Evolutionary conservation across 2,113 vertebrate genomes (phyloP), one percentile per base, ranked within the genome.

Genomic region (Rafetus swinhoei): DNA sequence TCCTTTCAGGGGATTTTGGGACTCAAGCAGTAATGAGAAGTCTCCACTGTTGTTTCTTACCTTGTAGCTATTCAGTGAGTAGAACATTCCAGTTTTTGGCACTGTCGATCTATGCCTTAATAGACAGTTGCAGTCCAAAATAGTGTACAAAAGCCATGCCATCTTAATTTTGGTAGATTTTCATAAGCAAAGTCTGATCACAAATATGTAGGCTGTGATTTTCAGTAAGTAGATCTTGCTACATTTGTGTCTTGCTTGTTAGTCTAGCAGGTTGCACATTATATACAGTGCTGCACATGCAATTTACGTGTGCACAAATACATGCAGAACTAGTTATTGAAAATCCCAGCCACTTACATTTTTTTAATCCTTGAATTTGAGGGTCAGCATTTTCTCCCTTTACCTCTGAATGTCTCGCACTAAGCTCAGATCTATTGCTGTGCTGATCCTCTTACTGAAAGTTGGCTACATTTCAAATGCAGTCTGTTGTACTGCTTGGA

Each of bases 361-460:
- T 81, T 24, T 82, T 91, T 86, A 59, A 82, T 59, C 27, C 55
- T 91, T 65, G 60, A 62, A 59, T 55, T 55, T 82, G 53, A 82
- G 11, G 54, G 3, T 82, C 69, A 81, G 21, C 3, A 8, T 82
- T 45, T 62, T 7, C 82, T 21, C 21, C 13, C 60, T 90, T 79
- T 88, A 24, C 79, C 15, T 91, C 83, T 84, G 81, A 87, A 84
- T 3, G 2, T 86, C 79, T 89, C 89, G 57, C 79, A 1, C 1
- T 45, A 72, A 72, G 74, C 86, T 89, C 81, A 91, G 79, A 89
- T 83, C 85, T 52, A 57, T 84, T 77, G 54, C 53, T 45, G 15
- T 84, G 55, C n/a, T 93, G 85, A 82, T 92, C 85, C 60, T 90
- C 69, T 60, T 90, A 29, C n/a, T 45, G 62, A 56, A 89, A 84